Conservation (phyloP, 2,888 invertebrate genomes). For the Eilema griseolum region DNA sequence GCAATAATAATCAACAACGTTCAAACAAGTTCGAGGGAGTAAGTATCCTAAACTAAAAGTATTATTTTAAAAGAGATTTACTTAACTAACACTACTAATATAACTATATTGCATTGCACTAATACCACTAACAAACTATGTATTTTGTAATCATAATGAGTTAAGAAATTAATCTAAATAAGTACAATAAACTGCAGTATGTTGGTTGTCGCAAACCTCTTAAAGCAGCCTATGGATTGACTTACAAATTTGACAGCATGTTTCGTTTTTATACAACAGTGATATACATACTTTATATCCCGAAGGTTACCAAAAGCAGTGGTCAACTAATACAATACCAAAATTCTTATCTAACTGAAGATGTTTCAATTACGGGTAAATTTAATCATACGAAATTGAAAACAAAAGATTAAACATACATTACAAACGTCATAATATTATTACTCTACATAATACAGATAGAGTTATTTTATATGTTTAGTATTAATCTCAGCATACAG, state of each 20-base stretch:
- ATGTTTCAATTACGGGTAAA: neutral
- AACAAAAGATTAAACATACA: neutral
- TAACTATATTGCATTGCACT: neutral
- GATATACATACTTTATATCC: neutral
- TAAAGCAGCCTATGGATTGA: neutral
- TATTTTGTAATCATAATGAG: neutral
- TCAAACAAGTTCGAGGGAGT: neutral
- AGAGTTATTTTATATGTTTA: neutral
- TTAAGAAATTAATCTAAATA: neutral
- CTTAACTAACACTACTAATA: slow-evolving; percentile 1
- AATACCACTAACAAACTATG: neutral
- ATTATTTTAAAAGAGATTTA: neutral
- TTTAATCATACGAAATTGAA: neutral
- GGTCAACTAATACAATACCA: no score
- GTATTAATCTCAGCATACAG: no score
- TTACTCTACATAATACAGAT: neutral
- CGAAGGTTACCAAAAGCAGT: no score
- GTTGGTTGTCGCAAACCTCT: no score
- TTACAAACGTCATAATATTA: neutral
- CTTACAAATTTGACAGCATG: neutral
- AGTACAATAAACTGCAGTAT: no score
- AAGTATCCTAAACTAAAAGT: neutral
- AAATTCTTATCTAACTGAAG: neutral
- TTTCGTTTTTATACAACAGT: neutral
- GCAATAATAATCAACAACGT: neutral